Evolutionary conservation across 2,888 invertebrate species (phyloP).

Genomic region (Drosophila meridiana): DNA sequence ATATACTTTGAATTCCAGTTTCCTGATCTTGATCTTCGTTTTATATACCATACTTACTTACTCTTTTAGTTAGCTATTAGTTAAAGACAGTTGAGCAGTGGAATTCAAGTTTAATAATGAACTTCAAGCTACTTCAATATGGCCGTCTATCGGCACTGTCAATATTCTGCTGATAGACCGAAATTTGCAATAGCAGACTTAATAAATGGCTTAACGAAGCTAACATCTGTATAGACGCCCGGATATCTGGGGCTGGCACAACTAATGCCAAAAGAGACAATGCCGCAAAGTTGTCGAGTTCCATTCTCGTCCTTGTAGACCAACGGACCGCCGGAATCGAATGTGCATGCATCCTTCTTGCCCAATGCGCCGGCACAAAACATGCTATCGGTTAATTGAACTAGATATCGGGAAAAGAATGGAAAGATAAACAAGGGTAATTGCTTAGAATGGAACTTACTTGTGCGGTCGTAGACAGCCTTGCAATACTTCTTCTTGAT

Average conservation of each 20-base stretch:
- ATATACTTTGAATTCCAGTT: too few species aligned
- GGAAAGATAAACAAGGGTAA: background rate
- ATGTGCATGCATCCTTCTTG: slow-evolving; percentile 71
- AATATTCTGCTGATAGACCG: background rate
- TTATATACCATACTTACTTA: too few species aligned
- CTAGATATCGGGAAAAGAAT: slow-evolving; percentile 9
- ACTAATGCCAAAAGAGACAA: slow-evolving; percentile 87
- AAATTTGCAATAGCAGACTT: background rate
- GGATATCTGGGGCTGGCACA: slow-evolving; percentile 87
- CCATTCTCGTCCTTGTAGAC: background rate
- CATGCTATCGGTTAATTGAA: slow-evolving; percentile 59
- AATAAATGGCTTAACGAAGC: slow-evolving; percentile 62
- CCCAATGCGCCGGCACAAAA: slow-evolving; percentile 67
- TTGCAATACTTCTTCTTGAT: slow-evolving; percentile 33
- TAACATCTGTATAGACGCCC: slow-evolving; percentile 91
- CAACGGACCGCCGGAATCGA: slow-evolving; percentile 81
- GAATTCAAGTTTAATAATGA: background rate
- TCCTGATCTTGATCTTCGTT: too few species aligned
- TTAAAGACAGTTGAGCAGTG: background rate
- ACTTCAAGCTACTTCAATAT: background rate
- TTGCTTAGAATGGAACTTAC: slow-evolving; percentile 32
- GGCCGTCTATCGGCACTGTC: background rate
- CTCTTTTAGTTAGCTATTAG: background rate
- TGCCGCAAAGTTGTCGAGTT: slow-evolving; percentile 85
- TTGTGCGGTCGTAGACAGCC: slow-evolving; percentile 2